Base-by-base conservation (phyloP, 1,140 invertebrate species). In the Drosophila kepulauana region DNA sequence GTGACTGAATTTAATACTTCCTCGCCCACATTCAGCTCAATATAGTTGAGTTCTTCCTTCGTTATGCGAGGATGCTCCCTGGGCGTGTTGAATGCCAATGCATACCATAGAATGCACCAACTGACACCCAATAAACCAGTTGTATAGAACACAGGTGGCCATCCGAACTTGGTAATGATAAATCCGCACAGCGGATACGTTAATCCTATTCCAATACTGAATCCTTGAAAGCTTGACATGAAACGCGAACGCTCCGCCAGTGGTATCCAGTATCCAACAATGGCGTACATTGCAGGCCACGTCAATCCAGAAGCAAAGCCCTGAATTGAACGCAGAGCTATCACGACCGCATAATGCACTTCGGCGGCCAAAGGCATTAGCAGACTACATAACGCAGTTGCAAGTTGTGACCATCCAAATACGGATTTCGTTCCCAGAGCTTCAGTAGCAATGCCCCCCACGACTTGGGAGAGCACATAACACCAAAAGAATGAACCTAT, bases 211-310 rank as follows among this genome's bases (percentile, higher is more conserved):
- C 95, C 95, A 80, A 96, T 95, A 84, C 95, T 96, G 93, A 96
- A 96, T 91, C 95, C 95, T 94, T 96, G 95, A 87, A 96, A 96
- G 81, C 95, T 96, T 76, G 95, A 96, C 95, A 96, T 96, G 86
- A 96, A 96, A 63, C 95, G 93, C 30, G 95, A 97, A 54, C 96
- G 94, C 92, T 97, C 97, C 15, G 94, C 93, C 1, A 96, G 94
- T 11, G 97, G 97, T 64, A 97, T 96, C 97, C 97, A 98, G 77
- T 95, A 95, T n/a, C 96, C 96, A 77, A 97, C 96, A 45, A 97
- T 94, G 11, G 96, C 95, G 91, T 97, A 97, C 95, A 97, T 97
- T 1, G 96, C 96, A 30, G 97, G 97, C 95, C 97, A 98, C 2
- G 96, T 97, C 33, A 98, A 93, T 52, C 97, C 97, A 72, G 95